Evolutionary conservation across 2,113 vertebrate species (phyloP).

Genomic region (Gavialis gangeticus): DNA sequence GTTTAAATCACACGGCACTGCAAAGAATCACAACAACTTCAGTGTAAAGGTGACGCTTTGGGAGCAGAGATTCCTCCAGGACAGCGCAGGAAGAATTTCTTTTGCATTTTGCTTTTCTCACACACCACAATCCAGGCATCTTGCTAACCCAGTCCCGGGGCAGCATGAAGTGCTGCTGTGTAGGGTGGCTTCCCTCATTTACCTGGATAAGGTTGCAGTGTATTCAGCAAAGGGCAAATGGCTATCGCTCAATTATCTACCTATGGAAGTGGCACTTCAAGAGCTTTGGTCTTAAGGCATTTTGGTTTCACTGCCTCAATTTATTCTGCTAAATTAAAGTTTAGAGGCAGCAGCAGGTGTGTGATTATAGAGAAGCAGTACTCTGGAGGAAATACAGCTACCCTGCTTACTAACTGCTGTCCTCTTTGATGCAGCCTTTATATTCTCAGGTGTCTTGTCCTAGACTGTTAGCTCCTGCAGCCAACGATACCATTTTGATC

Average conservation of each 20-base stretch:
- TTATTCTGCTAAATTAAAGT: background rate
- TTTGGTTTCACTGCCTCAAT: background rate
- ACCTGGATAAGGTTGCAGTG: background rate
- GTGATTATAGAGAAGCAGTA: background rate
- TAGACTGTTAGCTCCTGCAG: background rate
- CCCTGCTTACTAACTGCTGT: background rate
- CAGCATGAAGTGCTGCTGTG: background rate
- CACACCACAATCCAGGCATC: background rate
- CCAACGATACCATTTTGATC: no score
- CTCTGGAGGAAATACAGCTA: background rate
- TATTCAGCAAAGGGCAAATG: background rate
- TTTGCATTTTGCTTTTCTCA: background rate
- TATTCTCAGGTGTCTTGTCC: background rate
- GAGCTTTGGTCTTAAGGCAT: background rate
- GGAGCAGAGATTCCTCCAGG: background rate
- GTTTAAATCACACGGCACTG: background rate
- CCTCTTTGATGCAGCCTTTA: background rate
- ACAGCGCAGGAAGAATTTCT: background rate
- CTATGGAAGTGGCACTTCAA: background rate
- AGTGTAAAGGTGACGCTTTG: background rate
- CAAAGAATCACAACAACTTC: background rate
- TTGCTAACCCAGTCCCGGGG: background rate
- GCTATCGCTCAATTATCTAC: background rate
- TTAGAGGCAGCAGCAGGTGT: background rate
- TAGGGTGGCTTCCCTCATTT: background rate